A percentile compares a stretch with the other conserved stretches of the same genome.
phyloP scores from a whole-genome alignment of 2,797 vertebrate species.

The Atherinosoma microstoma region DNA sequence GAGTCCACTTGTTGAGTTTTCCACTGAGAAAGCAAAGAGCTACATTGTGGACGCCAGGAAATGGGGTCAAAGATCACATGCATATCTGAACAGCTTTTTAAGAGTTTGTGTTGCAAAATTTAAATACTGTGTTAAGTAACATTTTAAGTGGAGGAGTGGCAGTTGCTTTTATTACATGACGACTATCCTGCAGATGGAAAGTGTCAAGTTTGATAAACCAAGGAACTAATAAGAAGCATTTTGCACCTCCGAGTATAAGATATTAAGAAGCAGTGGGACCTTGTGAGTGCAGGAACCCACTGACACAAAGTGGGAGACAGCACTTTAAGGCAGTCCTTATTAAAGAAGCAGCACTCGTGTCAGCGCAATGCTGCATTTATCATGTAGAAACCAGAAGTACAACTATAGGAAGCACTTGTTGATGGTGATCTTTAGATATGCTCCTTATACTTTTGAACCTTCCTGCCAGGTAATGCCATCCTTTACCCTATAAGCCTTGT shows the following conservation, averaged over 20 bases:
- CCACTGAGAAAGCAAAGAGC: constrained; percentile 51
- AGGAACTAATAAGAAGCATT: constrained; percentile 45
- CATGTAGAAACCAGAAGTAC: constrained; percentile 16
- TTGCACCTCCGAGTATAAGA: constrained; percentile 51
- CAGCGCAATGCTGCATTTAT: constrained; percentile 5
- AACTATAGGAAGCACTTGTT: constrained; percentile 15
- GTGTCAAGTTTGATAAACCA: constrained; percentile 28
- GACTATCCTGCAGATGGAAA: constrained; percentile 39
- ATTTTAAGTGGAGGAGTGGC: constrained; percentile 35
- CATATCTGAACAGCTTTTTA: constrained; percentile 74
- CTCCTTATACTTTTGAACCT: constrained; percentile 13
- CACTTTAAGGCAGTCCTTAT: constrained; percentile 28
- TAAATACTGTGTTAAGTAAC: constrained; percentile 59
- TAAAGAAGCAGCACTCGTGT: constrained; percentile 23
- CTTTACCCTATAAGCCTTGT: constrained; percentile 21
- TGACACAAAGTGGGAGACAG: constrained; percentile 50
- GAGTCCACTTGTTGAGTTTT: constrained; percentile 70
- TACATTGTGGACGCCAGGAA: constrained; percentile 58
- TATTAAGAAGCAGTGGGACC: constrained; percentile 62
- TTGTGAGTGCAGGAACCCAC: constrained; percentile 20
- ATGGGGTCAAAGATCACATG: constrained; percentile 60
- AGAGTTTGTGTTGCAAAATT: constrained; percentile 55
- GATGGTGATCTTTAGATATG: constrained; percentile 26
- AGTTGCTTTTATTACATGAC: constrained; percentile 28
- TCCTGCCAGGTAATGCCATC: constrained; percentile 14